phyloP scores from a whole-genome alignment of 2,888 invertebrate genomes.

The Periphyllus acericola region DNA sequence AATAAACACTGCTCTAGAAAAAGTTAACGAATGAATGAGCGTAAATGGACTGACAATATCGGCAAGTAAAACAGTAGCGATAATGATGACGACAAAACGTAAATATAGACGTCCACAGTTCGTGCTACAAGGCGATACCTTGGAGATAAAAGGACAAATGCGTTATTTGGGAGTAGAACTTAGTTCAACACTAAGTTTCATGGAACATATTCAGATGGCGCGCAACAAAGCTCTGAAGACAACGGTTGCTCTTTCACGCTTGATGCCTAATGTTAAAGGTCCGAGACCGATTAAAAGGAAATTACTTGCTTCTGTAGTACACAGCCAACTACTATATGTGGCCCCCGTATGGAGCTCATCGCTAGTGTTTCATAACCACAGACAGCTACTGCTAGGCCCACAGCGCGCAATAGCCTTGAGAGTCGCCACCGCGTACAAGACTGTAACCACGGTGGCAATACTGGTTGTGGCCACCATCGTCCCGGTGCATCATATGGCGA shows the following conservation, averaged over 20 bases:
- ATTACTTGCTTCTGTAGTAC: not conserved
- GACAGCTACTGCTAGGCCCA: too few relatives aligned
- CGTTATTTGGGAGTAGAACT: not conserved
- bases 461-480: too few relatives aligned
- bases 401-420: too few relatives aligned
- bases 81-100: too few relatives aligned
- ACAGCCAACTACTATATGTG: too few relatives aligned
- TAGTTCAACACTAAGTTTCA: not conserved
- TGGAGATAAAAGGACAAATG: not conserved
- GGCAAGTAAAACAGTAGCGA: too few relatives aligned
- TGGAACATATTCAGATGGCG: not conserved
- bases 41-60: too few relatives aligned
- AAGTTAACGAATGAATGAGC: not conserved
- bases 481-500: too few relatives aligned
- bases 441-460: too few relatives aligned
- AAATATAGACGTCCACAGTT: not conserved
- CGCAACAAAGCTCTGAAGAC: not conserved
- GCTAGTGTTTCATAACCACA: not conserved
- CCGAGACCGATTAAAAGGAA: not conserved
- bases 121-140: not conserved
- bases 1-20: not conserved
- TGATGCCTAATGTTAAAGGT: not conserved
- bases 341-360: not conserved
- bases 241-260: not conserved
- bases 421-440: too few relatives aligned